A percentile compares a stretch with the other conserved stretches of the same genome.
Conservation (phyloP, 2,797 vertebrate species). For the Molossus alvarezi region DNA sequence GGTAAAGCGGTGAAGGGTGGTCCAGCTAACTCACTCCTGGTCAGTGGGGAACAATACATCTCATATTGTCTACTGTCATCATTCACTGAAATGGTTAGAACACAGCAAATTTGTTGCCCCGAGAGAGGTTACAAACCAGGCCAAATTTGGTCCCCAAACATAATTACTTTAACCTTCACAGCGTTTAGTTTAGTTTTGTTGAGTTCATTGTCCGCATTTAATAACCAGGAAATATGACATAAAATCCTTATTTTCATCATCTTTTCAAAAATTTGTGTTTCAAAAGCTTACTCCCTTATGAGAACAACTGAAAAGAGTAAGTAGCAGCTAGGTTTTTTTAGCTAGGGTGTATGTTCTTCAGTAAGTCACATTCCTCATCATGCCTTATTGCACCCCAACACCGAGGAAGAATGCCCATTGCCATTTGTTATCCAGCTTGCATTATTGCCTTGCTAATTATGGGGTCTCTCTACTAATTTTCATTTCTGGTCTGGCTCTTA, state of each 20-base stretch:
- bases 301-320: slow-evolving; percentile 9
- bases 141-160: background rate
- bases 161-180: slow-evolving; percentile 32
- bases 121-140: background rate
- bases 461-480: background rate
- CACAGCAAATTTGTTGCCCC: background rate
- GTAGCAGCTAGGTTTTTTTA: background rate
- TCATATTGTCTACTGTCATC: background rate
- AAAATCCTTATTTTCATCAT: slow-evolving; percentile 33
- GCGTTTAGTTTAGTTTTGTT: slow-evolving; percentile 8
- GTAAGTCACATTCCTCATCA: background rate
- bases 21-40: background rate
- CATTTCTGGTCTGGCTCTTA: slow-evolving; percentile 11
- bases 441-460: background rate
- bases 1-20: background rate
- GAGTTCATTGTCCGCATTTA: slow-evolving; percentile 50
- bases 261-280: background rate
- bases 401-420: background rate
- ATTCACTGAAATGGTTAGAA: background rate
- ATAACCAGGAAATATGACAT: slow-evolving; percentile 29
- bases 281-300: background rate
- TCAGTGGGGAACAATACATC: background rate
- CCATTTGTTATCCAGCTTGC: background rate
- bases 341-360: background rate
- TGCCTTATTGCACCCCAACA: background rate